Conservation (phyloP, 2,113 vertebrate species). For the Nycticebus coucang region DNA sequence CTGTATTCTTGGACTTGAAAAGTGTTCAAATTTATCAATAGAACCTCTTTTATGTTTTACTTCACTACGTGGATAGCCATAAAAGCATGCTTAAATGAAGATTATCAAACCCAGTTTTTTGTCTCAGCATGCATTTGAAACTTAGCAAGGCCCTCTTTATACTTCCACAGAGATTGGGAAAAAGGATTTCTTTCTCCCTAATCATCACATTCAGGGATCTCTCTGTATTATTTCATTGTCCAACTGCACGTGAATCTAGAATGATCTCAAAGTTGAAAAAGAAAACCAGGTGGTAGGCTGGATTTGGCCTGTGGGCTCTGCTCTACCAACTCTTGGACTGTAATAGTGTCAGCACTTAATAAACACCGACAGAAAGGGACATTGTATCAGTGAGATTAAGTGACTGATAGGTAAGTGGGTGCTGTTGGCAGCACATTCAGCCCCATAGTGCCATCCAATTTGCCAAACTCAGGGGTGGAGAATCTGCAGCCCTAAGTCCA, state of each 20-base stretch:
- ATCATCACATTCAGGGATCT: background rate
- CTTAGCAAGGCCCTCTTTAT: slow-evolving; percentile 38
- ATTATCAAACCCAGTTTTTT: slow-evolving; percentile 14
- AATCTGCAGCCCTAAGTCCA: too few species aligned
- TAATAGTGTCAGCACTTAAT: background rate
- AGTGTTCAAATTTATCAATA: slow-evolving; percentile 28
- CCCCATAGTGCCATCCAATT: background rate
- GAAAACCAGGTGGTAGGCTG: background rate
- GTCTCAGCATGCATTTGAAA: slow-evolving; percentile 55
- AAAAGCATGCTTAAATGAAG: slow-evolving; percentile 50
- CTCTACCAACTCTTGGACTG: background rate
- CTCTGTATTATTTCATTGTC: slow-evolving; percentile 19
- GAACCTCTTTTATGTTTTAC: slow-evolving; percentile 41
- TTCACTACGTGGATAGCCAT: slow-evolving; percentile 13
- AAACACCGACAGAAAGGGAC: slow-evolving; percentile 26
- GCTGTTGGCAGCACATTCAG: background rate
- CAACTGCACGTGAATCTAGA: background rate
- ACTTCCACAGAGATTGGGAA: slow-evolving; percentile 9
- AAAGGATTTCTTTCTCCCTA: slow-evolving; percentile 41
- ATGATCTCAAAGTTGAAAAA: background rate
- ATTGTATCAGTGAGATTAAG: background rate
- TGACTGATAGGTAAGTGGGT: background rate
- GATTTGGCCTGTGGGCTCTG: background rate
- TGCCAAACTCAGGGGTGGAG: background rate
- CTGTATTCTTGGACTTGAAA: slow-evolving; percentile 39